Evolutionary conservation across 2,113 vertebrate species (phyloP).

Genomic region (Sterrhoptilus dennistouni): DNA sequence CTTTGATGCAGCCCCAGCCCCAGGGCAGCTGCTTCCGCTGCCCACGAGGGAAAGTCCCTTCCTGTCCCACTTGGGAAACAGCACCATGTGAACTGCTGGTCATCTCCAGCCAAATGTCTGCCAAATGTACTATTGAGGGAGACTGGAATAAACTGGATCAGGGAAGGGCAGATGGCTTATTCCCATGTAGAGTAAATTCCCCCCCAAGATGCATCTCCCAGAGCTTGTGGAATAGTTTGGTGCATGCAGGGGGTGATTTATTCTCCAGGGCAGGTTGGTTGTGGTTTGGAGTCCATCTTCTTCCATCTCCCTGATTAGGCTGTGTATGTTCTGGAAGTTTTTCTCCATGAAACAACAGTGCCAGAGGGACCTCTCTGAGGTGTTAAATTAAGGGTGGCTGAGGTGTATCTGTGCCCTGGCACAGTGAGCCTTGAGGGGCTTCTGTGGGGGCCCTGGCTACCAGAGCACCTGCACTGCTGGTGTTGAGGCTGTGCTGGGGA

Average conservation of each 20-base stretch:
- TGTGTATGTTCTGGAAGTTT: not conserved
- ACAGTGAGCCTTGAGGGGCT: not conserved
- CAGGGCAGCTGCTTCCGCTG: not conserved
- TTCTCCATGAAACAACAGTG: not conserved
- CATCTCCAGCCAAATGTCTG: not conserved
- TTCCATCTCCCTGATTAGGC: not conserved
- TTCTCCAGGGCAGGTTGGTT: not conserved
- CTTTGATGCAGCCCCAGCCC: not conserved
- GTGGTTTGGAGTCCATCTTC: not conserved
- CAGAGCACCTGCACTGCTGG: not conserved
- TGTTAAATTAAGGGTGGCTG: not conserved
- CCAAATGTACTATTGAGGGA: not conserved
- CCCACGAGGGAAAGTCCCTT: not conserved
- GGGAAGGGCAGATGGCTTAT: not conserved
- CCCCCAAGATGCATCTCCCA: not conserved
- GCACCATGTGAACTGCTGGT: not conserved
- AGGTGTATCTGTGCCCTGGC: not conserved
- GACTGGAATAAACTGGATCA: not conserved
- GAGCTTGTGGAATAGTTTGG: not conserved
- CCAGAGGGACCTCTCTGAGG: not conserved
- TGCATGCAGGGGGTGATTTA: not conserved
- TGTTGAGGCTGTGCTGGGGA: accelerated
- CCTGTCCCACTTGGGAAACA: not conserved
- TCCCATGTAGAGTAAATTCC: not conserved
- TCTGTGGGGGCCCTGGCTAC: not conserved